Evolutionary conservation across 2,888 invertebrate species (phyloP), one percentile per base, ranked within the genome.

Genomic region (Tineola bisselliella): DNA sequence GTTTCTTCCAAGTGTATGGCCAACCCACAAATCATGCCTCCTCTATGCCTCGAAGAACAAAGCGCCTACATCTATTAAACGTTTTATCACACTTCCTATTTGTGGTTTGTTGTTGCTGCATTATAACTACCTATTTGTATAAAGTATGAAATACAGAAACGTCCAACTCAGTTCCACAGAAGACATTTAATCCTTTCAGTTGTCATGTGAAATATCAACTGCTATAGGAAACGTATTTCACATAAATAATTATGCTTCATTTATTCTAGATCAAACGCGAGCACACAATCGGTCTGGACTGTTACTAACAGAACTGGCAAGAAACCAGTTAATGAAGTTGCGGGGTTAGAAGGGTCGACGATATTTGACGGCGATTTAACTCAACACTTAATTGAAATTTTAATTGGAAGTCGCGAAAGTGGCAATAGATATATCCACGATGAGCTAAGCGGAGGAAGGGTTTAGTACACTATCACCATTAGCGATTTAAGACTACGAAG

Each of bases 51-150:
- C 13, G 13, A 44, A 30, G 58, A 62, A 63, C 63, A 63, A 63
- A 63, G 61, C 30, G 33, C 18, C 18, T 31, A 54, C 61, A 56
- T 61, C 60, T 63, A 62, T 63, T 63, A 63, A 62, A 63, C 70
- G 70, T 75, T 76, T 75, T 76, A 76, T 75, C 72, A 71, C 74
- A 73, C 75, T 74, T 75, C 74, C 74, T 73, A 69, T 69, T 17
- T 58, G 58, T 58, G 33, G 58, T 56, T 56, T 56, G 25, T 48
- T 48, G 48, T 48, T 48, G 43, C 43, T 43, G 17, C 48, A 48
- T 10, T 48, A 17, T 48, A 48, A 15, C 48, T 17, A 48, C 13
- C 15, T 48, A 48, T 48, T 48, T 38, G 38, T 12, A 38, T 38
- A 10, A 38, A 38, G 10, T 38, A 3, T 48, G 48, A 17, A 48